Evolutionary conservation across 2,888 invertebrate species (phyloP).

Genomic region (Neoascia interrupta): DNA sequence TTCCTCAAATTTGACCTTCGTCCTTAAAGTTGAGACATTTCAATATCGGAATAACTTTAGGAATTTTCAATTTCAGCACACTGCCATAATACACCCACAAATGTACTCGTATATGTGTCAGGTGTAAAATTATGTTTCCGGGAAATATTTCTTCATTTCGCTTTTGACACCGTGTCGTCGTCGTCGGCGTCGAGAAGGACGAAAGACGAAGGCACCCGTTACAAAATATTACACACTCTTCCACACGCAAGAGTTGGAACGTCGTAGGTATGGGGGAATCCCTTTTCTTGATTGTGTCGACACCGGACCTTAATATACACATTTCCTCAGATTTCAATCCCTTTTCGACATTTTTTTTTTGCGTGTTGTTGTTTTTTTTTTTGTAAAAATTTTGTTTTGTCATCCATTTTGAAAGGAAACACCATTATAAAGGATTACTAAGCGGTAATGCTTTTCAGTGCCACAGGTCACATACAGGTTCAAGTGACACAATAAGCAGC

Average conservation of each 20-base stretch:
- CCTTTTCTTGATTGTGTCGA: constrained; percentile 53
- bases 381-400: constrained; percentile 53
- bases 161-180: constrained; percentile 43
- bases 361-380: not conserved
- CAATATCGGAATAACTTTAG: constrained; percentile 26
- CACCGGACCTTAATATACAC: constrained; percentile 52
- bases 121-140: constrained; percentile 51
- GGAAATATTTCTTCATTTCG: constrained; percentile 55
- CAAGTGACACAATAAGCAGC: constrained; percentile 62
- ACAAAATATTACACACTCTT: too few species aligned
- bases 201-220: not conserved
- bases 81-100: too few species aligned
- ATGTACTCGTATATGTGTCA: too few species aligned
- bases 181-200: not conserved
- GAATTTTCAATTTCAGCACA: constrained; percentile 31
- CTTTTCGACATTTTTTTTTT: constrained; percentile 36
- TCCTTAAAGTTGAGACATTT: too few species aligned
- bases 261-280: constrained; percentile 21
- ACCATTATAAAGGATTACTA: constrained; percentile 65
- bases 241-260: too few species aligned
- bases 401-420: constrained; percentile 63
- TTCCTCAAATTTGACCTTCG: too few species aligned
- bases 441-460: constrained; percentile 62
- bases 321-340: constrained; percentile 56
- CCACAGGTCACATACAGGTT: constrained; percentile 65